phyloP scores from a whole-genome alignment of 2,113 vertebrate species.

The Ptilonorhynchus violaceus region DNA sequence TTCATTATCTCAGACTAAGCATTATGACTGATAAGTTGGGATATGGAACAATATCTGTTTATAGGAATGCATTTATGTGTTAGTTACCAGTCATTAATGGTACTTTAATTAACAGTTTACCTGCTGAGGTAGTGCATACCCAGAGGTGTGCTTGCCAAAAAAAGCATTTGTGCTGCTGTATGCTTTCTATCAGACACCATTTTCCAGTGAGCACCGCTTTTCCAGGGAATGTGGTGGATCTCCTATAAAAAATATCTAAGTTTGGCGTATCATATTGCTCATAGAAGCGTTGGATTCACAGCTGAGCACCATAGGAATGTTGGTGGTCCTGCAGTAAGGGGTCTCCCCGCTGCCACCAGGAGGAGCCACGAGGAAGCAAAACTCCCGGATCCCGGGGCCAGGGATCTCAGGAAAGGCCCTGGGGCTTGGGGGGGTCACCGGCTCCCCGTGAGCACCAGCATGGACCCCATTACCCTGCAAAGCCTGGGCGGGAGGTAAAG shows the following conservation, averaged over 20 bases:
- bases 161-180: background rate
- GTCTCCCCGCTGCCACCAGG: background rate
- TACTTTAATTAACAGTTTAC: background rate
- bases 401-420: accelerated
- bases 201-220: background rate
- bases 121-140: background rate
- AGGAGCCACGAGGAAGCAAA: background rate
- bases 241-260: accelerated
- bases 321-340: background rate
- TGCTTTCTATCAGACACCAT: background rate
- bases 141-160: background rate
- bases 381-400: too few relatives aligned
- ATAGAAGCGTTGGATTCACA: background rate
- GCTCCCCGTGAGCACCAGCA: background rate
- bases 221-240: background rate
- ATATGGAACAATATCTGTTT: background rate
- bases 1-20: background rate
- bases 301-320: background rate
- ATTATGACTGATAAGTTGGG: background rate
- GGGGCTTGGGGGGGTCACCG: accelerated
- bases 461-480: background rate
- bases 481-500: too few relatives aligned
- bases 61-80: background rate
- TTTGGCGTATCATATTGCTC: background rate
- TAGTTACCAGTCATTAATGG: background rate